Evolutionary conservation across 2,797 vertebrate genomes (phyloP).

Genomic region (Coluber constrictor): DNA sequence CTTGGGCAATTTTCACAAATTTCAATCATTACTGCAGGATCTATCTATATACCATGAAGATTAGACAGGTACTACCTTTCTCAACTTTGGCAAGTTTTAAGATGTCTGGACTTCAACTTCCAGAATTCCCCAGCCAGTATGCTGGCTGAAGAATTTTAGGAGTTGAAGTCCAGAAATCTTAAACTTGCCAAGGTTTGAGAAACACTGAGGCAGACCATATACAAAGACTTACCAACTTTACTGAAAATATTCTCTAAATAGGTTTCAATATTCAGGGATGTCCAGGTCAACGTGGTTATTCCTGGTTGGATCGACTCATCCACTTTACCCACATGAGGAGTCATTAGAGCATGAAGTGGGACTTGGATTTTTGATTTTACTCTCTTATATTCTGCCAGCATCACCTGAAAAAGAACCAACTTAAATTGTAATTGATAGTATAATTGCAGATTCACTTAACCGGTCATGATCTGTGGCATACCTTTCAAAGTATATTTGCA

Average conservation of each 20-base stretch:
- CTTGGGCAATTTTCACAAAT: background rate
- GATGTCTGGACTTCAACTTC: too few relatives aligned
- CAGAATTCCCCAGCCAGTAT: too few relatives aligned
- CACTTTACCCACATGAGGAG: conserved; percentile 79
- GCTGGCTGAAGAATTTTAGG: background rate
- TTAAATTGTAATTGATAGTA: background rate
- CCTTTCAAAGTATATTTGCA: background rate
- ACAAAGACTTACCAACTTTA: conserved; percentile 77
- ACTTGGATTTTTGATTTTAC: conserved; percentile 84
- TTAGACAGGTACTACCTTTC: background rate
- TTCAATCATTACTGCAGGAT: background rate
- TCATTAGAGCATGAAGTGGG: conserved; percentile 77
- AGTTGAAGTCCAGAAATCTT: background rate
- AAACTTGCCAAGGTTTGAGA: background rate
- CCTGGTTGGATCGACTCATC: conserved; percentile 86
- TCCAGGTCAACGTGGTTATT: conserved; percentile 85
- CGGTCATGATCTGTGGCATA: background rate
- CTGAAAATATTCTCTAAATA: conserved; percentile 77
- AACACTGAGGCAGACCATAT: background rate
- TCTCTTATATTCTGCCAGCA: conserved; percentile 85
- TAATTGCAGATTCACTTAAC: background rate
- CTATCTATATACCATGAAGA: background rate
- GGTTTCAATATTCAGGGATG: conserved; percentile 85
- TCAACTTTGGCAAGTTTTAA: too few relatives aligned
- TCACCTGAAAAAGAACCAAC: conserved; percentile 70